phyloP scores from a whole-genome alignment of 2,113 vertebrate species.

The Craseonycteris thonglongyai region DNA sequence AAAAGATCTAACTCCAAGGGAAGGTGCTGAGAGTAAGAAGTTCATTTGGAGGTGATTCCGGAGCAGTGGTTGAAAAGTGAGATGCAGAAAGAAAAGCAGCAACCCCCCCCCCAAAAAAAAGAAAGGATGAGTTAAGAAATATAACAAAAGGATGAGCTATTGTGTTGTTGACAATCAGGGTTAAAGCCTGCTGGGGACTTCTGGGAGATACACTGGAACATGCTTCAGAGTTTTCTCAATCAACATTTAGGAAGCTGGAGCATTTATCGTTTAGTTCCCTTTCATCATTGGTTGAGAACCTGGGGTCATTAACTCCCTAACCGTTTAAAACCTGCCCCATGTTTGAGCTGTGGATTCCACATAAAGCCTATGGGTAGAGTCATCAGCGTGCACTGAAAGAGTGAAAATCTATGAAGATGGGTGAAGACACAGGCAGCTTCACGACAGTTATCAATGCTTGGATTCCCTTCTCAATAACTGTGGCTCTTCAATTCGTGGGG shows the following conservation, averaged over 20 bases:
- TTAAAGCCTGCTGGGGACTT: neutral
- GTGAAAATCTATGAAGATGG: neutral
- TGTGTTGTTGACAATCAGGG: neutral
- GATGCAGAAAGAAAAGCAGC: neutral
- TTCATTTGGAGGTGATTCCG: neutral
- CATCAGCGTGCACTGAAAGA: neutral
- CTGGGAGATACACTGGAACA: neutral
- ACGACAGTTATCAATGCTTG: neutral
- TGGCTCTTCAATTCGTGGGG: neutral
- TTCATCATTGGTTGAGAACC: neutral
- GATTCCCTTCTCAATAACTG: neutral
- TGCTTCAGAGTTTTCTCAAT: neutral
- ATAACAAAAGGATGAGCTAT: neutral
- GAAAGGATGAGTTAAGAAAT: neutral
- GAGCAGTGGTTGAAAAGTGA: neutral
- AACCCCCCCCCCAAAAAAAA: neutral
- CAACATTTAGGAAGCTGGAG: neutral
- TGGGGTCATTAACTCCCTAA: neutral
- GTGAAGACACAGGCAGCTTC: neutral
- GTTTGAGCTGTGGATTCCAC: neutral
- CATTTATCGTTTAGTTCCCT: neutral
- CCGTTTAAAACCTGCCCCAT: neutral
- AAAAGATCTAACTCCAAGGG: neutral
- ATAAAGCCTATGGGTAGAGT: neutral
- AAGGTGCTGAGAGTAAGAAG: neutral